Conservation (phyloP, 2,888 invertebrate species). For the Cartodere bifasciata region DNA sequence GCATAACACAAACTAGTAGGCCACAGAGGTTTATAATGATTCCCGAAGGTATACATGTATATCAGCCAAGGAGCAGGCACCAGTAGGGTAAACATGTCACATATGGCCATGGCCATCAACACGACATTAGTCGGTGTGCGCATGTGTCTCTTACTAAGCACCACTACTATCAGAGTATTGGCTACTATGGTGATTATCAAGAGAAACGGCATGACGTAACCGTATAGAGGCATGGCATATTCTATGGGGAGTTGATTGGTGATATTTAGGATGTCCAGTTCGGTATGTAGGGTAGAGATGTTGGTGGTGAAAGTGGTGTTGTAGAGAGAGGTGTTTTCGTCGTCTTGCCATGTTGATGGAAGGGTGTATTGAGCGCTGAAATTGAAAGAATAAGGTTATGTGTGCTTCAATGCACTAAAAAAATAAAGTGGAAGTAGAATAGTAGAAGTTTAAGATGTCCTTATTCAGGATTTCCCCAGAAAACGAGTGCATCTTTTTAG, state of each 20-base stretch:
- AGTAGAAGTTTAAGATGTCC: too few relatives aligned
- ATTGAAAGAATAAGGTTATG: too few relatives aligned
- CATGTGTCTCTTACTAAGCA: slow-evolving; percentile 84
- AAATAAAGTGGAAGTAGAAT: too few relatives aligned
- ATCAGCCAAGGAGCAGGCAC: slow-evolving; percentile 85
- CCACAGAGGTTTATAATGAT: slow-evolving; percentile 69
- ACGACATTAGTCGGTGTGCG: slow-evolving; percentile 84
- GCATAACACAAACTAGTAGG: slow-evolving; percentile 67
- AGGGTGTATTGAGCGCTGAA: too few relatives aligned
- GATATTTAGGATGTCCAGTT: slow-evolving; percentile 40
- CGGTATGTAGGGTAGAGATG: neutral
- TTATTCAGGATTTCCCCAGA: too few relatives aligned
- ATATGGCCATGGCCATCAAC: slow-evolving; percentile 89
- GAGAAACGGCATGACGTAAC: slow-evolving; percentile 72
- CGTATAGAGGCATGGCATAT: slow-evolving; percentile 60
- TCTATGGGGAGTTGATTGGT: slow-evolving; percentile 53
- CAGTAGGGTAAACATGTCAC: slow-evolving; percentile 85
- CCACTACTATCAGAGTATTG: slow-evolving; percentile 82
- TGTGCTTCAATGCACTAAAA: too few relatives aligned
- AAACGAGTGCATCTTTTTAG: too few relatives aligned
- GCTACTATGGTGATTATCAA: slow-evolving; percentile 79
- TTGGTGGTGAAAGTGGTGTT: neutral
- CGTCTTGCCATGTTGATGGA: too few relatives aligned
- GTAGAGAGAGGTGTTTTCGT: too few relatives aligned
- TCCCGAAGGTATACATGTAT: slow-evolving; percentile 83